Percentiles rank a stretch among this genome's conserved stretches.
phyloP scores from a whole-genome alignment of 2,113 vertebrate genomes.

The Phylloscopus trochiloides region DNA sequence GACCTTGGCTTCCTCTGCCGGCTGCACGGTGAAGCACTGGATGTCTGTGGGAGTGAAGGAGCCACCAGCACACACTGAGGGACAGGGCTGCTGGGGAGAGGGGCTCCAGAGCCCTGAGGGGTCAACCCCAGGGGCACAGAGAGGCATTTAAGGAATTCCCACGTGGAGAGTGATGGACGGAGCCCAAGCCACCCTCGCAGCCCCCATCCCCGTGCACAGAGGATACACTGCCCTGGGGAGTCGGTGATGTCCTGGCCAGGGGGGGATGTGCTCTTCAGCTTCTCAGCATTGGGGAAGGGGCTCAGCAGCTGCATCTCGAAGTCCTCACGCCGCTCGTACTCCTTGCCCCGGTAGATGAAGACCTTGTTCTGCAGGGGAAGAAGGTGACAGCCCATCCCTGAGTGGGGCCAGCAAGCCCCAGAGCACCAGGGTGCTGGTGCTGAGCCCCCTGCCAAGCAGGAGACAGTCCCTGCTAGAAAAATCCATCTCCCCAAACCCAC shows the following conservation, averaged over 20 bases:
- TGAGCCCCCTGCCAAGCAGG: not conserved
- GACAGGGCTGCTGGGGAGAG: not conserved
- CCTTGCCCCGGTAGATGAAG: constrained; percentile 70
- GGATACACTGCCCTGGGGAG: constrained; percentile 63
- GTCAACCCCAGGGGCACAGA: not conserved
- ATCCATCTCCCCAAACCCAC: not conserved
- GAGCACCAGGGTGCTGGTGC: not conserved
- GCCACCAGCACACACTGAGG: not conserved
- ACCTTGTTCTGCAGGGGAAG: constrained; percentile 51
- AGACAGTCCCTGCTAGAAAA: rapidly evolving
- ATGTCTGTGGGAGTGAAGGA: constrained; percentile 63
- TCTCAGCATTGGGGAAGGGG: constrained; percentile 54
- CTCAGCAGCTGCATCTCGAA: constrained; percentile 56
- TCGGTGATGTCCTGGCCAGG: not conserved
- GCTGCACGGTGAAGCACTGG: constrained; percentile 68
- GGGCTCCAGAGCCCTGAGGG: not conserved
- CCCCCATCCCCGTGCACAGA: rapidly evolving
- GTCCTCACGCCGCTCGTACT: constrained; percentile 64
- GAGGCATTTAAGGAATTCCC: not conserved
- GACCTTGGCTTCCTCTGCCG: not conserved
- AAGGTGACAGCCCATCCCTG: not conserved
- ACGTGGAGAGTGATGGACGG: rapidly evolving
- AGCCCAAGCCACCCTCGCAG: not conserved
- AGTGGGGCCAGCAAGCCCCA: rapidly evolving
- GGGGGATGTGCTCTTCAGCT: constrained; percentile 45